Evolutionary conservation across 2,888 invertebrate species (phyloP).

Genomic region (Melolontha melolontha): DNA sequence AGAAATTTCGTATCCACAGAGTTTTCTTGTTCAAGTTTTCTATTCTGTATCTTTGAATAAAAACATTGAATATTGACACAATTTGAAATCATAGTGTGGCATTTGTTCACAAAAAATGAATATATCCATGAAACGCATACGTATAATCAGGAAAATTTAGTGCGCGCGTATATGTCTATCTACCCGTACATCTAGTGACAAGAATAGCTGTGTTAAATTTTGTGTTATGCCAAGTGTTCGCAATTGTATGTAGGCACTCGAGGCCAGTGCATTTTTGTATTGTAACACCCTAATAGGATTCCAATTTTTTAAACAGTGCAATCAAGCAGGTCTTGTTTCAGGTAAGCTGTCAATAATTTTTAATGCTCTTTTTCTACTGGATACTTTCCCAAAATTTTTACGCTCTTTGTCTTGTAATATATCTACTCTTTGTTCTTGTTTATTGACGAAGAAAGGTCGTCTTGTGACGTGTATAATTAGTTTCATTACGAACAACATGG

Average conservation of each 20-base stretch:
- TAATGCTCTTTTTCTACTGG: slow-evolving; percentile 10
- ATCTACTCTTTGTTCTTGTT: slow-evolving; percentile 39
- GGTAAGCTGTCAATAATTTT: slow-evolving; percentile 6
- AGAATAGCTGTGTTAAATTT: slow-evolving; percentile 41
- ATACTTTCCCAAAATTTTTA: not conserved
- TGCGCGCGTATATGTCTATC: slow-evolving; percentile 6
- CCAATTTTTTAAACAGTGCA: not conserved
- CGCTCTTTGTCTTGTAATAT: slow-evolving; percentile 5
- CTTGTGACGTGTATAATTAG: slow-evolving; percentile 51
- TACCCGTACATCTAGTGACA: slow-evolving; percentile 29
- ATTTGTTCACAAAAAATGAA: not conserved
- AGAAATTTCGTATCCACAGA: slow-evolving; percentile 11
- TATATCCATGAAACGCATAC: not conserved
- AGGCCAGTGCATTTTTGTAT: slow-evolving; percentile 23
- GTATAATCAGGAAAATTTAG: slow-evolving; percentile 4
- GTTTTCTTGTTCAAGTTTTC: slow-evolving; percentile 34
- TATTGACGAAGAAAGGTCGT: slow-evolving; percentile 38
- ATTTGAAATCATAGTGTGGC: not conserved
- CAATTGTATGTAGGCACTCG: not conserved
- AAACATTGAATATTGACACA: not conserved
- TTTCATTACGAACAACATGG: slow-evolving; percentile 52
- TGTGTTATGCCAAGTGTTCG: slow-evolving; percentile 32
- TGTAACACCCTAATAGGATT: slow-evolving; percentile 6
- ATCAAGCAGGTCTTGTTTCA: slow-evolving; percentile 7
- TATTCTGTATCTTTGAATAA: not conserved